Base-by-base conservation (phyloP, 2,888 invertebrate genomes). In the Cordilura impudica region DNA sequence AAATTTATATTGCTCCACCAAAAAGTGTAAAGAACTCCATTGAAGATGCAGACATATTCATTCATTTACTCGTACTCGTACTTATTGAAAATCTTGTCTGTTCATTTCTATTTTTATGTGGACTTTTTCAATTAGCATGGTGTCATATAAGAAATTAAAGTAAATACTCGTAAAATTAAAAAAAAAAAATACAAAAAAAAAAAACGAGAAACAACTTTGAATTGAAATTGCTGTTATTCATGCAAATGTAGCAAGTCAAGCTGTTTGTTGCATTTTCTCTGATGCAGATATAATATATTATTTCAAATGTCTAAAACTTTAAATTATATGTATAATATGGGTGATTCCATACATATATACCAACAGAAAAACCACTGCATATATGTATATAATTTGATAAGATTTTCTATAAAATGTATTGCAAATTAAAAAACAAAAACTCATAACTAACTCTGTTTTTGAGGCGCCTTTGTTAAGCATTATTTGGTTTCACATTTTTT, bases 81-180 rank as follows among this genome's bases (percentile, higher is more conserved):
- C 29, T 61, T 31, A 63, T 31, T 39, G 29, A 31, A 29, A 31
- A 76, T 66, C 19, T 6, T 29, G 47, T 7, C 10, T 31, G 35
- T 60, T 45, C 18, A 61, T 71, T 77, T 67, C 54, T 60, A 66
- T 74, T 69, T 79, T 79, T 70, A 60, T 71, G 60, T 75, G 47
- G 54, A 61, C 47, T 61, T 79, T 75, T 79, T 79, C 79, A 79
- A 71, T 75, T 71, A 79, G 66, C 75, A 67, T 45, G 54, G 65
- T 67, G 74, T 79, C 75, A 79, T 67, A 75, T 66, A 67, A 70
- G 74, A 79, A 65, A 63, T 53, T 45, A 69, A 53, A 49, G 39
- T 66, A 60, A 54, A 66, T 45, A 66, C 26, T 45, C 21, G 31
- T 53, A 43, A 4, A 39, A 53, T 16, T 31, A 8, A 39, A 31